These are phyloP conservation scores for Philonicus albiceps DNA, from an alignment of 2,888 invertebrate genomes.

Conservation along the genomic window DNA sequence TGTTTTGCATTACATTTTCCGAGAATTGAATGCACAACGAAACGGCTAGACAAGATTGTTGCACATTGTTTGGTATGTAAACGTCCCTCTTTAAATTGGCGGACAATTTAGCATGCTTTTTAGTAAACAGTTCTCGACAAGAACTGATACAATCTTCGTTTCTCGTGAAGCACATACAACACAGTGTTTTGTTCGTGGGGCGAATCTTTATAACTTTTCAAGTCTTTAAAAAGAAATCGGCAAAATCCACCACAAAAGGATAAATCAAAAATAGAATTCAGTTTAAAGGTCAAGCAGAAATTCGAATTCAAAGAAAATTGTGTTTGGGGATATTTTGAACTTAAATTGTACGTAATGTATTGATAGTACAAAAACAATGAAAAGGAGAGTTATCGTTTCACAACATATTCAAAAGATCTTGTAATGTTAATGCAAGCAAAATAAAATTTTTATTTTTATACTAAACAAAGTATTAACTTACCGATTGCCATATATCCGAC, in stretches of 20 bases:
- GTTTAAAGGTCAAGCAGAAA: neutral
- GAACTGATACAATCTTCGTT: constrained; percentile 5
- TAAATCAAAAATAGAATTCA: neutral
- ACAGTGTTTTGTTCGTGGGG: neutral
- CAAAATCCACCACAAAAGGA: neutral
- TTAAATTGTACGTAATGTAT: neutral
- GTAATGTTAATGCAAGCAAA: no score
- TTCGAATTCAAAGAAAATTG: neutral
- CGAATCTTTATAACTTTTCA: neutral
- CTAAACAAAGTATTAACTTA: no score
- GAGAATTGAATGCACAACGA: constrained; percentile 1
- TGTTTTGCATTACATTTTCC: constrained; percentile 11
- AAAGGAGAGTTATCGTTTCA: neutral
- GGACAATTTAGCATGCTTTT: neutral
- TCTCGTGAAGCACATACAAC: neutral
- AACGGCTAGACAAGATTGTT: constrained; percentile 12
- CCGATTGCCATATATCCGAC: constrained; percentile 63
- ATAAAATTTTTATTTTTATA: no score
- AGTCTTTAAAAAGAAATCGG: neutral
- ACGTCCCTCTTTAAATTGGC: neutral
- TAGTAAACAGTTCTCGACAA: neutral
- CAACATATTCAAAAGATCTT: no score
- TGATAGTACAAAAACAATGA: neutral
- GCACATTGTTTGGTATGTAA: neutral
- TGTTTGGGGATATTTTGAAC: neutral